Evolutionary conservation across 2,888 invertebrate species (phyloP).

Genomic region (Leptogaster cylindrica): DNA sequence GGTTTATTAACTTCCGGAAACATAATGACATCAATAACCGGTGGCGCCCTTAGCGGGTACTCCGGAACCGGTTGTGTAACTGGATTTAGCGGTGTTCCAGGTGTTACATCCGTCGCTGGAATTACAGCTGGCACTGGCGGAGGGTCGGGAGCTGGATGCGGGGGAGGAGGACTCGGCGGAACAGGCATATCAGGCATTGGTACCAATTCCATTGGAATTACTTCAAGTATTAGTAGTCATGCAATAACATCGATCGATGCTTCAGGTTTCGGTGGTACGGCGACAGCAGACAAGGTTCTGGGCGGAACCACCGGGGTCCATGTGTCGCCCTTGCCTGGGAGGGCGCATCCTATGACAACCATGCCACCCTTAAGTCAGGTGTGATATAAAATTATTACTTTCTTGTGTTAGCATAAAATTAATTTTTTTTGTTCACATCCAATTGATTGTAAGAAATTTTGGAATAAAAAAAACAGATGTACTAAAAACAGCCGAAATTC

Average conservation of each 20-base stretch:
- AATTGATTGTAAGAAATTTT: background rate
- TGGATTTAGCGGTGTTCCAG: slow-evolving; percentile 38
- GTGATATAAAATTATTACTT: slow-evolving; percentile 47
- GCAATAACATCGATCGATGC: slow-evolving; percentile 67
- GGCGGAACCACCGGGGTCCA: slow-evolving; percentile 62
- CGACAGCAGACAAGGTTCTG: slow-evolving; percentile 63
- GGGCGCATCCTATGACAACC: slow-evolving; percentile 62
- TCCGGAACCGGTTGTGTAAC: slow-evolving; percentile 35
- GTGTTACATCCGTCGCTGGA: slow-evolving; percentile 40
- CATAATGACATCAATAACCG: slow-evolving; percentile 44
- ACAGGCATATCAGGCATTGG: slow-evolving; percentile 45
- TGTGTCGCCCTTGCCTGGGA: slow-evolving; percentile 59
- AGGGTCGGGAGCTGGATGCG: background rate
- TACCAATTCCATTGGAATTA: slow-evolving; percentile 62
- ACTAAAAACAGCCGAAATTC: background rate
- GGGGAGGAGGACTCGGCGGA: slow-evolving; percentile 17
- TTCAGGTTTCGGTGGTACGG: slow-evolving; percentile 55
- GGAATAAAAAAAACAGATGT: background rate
- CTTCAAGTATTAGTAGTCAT: slow-evolving; percentile 74
- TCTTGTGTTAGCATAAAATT: slow-evolving; percentile 43
- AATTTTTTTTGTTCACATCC: slow-evolving; percentile 39
- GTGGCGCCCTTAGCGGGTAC: slow-evolving; percentile 32
- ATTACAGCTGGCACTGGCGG: background rate
- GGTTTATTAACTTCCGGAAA: slow-evolving; percentile 33
- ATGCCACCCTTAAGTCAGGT: slow-evolving; percentile 63